phyloP scores from a whole-genome alignment of 2,797 vertebrate species.

The Enteromius anoplus region DNA sequence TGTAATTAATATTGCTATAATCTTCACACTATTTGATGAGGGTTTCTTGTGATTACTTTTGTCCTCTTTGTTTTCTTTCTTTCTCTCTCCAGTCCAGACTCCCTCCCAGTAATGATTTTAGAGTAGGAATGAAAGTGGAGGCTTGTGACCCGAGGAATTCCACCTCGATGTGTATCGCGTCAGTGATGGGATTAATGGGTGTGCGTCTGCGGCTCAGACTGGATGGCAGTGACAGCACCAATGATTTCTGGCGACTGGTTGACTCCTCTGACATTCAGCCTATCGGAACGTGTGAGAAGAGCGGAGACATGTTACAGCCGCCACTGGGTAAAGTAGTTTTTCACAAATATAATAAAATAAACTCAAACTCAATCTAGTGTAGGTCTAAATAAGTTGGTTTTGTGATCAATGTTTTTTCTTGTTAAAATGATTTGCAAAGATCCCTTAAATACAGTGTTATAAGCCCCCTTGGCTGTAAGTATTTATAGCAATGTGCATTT shows the following conservation, averaged over 20 bases:
- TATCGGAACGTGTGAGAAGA: constrained; percentile 83
- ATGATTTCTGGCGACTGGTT: constrained; percentile 87
- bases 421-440: not conserved
- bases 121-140: constrained; percentile 87
- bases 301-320: constrained; percentile 85
- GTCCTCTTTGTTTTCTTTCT: not conserved
- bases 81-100: constrained; percentile 74
- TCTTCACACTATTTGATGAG: not conserved
- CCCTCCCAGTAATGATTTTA: constrained; percentile 84
- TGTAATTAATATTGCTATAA: not conserved
- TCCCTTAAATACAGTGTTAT: not conserved
- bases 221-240: constrained; percentile 85
- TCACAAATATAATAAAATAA: not conserved
- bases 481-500: not conserved
- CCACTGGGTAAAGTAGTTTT: constrained; percentile 77
- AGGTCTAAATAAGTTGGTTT: not conserved
- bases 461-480: no score
- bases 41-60: not conserved
- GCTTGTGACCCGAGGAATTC: constrained; percentile 82
- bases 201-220: constrained; percentile 79
- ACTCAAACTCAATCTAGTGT: not conserved
- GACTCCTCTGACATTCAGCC: constrained; percentile 85
- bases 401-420: not conserved
- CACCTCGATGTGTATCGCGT: constrained; percentile 83
- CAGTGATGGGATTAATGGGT: constrained; percentile 80